A percentile compares a stretch with the other conserved stretches of the same genome.
Conservation (phyloP, 2,888 invertebrate species). For the Leptothorax acervorum region DNA sequence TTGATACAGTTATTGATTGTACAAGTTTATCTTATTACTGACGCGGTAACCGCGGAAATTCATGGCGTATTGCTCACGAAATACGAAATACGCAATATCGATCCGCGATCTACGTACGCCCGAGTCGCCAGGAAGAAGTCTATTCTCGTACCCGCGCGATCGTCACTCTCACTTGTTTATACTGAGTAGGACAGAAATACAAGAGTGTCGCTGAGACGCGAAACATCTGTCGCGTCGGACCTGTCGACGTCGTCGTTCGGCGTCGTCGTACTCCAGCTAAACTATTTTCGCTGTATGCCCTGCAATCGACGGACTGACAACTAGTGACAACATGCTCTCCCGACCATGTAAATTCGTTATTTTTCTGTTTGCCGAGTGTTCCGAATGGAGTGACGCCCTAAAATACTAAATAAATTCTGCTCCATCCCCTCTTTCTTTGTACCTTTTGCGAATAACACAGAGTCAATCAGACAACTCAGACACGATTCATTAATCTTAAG, state of each 20-base stretch:
- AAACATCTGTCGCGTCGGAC: slow-evolving; percentile 81
- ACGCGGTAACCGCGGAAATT: background rate
- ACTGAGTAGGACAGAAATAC: slow-evolving; percentile 84
- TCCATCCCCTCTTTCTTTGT: background rate
- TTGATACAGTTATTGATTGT: background rate
- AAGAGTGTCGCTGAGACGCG: slow-evolving; percentile 83
- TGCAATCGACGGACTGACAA: slow-evolving; percentile 76
- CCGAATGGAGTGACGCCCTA: background rate
- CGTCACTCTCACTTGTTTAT: slow-evolving; percentile 84
- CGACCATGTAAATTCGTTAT: slow-evolving; percentile 50
- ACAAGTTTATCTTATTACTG: background rate
- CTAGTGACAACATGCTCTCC: slow-evolving; percentile 77
- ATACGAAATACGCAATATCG: slow-evolving; percentile 41
- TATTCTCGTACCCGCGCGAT: slow-evolving; percentile 83
- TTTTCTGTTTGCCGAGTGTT: slow-evolving; percentile 25
- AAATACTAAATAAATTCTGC: slow-evolving; percentile 19
- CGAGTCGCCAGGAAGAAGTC: slow-evolving; percentile 59
- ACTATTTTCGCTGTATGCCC: slow-evolving; percentile 78
- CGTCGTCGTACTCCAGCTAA: slow-evolving; percentile 63
- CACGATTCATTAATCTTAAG: background rate
- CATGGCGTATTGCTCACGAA: background rate
- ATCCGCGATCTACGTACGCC: slow-evolving; percentile 67
- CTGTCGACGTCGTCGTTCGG: slow-evolving; percentile 57
- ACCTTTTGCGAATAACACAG: background rate
- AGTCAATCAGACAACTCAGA: background rate